These are phyloP conservation scores for Palloptera scutellata DNA, from an alignment of 2,888 invertebrate species.

Conservation along the genomic window DNA sequence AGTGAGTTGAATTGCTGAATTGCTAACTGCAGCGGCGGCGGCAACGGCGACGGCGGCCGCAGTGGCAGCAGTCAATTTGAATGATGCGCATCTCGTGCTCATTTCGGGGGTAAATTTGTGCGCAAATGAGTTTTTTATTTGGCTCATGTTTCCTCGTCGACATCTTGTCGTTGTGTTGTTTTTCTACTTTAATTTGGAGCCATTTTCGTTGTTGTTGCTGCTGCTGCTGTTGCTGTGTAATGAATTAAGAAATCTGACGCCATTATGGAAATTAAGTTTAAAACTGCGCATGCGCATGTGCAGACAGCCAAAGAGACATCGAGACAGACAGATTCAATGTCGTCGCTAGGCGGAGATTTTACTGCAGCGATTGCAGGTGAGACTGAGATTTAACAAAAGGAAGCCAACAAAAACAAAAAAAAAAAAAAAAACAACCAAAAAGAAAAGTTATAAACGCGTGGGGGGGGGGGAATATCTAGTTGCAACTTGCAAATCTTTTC, in stretches of 20 bases:
- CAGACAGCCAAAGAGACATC: conserved; percentile 1
- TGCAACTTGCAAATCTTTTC: not conserved
- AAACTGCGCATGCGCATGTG: conserved; percentile 13
- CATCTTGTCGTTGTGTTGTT: not conserved
- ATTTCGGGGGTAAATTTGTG: conserved; percentile 20
- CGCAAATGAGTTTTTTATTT: conserved; percentile 26
- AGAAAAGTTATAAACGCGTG: too few relatives aligned
- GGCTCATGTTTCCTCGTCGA: conserved; percentile 20
- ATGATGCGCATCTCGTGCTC: conserved; percentile 17
- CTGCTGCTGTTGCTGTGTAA: conserved; percentile 24
- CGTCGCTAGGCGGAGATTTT: conserved; percentile 7
- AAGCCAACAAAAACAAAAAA: too few relatives aligned
- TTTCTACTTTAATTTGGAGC: conserved; percentile 23
- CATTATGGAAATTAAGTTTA: conserved; percentile 25
- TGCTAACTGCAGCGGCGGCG: conserved; percentile 3
- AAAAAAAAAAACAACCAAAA: too few relatives aligned
- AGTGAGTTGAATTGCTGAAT: conserved; percentile 5
- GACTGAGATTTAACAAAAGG: too few relatives aligned
- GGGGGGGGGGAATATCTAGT: too few relatives aligned
- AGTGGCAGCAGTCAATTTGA: conserved; percentile 16
- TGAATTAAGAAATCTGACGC: conserved; percentile 36
- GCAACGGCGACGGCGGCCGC: not conserved
- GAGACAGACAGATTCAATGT: not conserved
- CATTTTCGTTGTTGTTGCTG: conserved; percentile 22
- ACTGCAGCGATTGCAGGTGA: too few relatives aligned